Base-by-base conservation (phyloP, 2,888 invertebrate species). In the Nysson spinosus region DNA sequence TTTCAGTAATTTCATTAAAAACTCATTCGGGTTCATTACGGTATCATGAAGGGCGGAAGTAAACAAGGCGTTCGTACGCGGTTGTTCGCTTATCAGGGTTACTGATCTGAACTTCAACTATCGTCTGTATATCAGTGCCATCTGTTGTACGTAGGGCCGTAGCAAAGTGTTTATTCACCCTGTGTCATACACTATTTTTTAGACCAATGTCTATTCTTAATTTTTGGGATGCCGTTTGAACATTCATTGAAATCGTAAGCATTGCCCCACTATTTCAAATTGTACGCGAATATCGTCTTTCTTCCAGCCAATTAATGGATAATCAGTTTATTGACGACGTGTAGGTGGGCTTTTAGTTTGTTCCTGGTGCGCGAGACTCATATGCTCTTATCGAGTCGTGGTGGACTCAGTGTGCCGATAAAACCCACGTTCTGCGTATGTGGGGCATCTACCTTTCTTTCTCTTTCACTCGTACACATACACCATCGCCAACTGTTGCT, bases 61-160 rank as follows among this genome's bases (percentile, higher is more conserved):
- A 72, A 73, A 77, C 66, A 66, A 69, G 68, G 63, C 68, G 73
- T 66, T 72, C 69, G 50, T 42, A 51, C 64, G 72, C 78, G 79
- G 78, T 81, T 79, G 73, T 81, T 81, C 76, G 75, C 76, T 76
- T 77, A 81, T 80, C 77, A 77, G 76, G 83, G 83, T 83, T 82
- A 82, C 77, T 81, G 83, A 83, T 85, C 82, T 82, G 72, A 52
- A 40, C 65, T 55, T 68, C 61, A 61, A 65, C 74, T 72, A 71
- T 77, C 77, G 77, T 79, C 78, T 79, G 80, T 79, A 80, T 77
- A 69, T 78, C 75, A 75, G 70, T 81, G 83, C 82, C 84, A 83
- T 84, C 83, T 83, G 81, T 77, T 78, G 80, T 68, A 54, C 34
- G 37, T 43, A 62, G 60, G 43, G 32, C 40, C n/a, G 52, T 61